A percentile compares a stretch with the other conserved stretches of the same genome.
Conservation (phyloP, 2,888 invertebrate genomes). For the Falcaria lacertinaria region DNA sequence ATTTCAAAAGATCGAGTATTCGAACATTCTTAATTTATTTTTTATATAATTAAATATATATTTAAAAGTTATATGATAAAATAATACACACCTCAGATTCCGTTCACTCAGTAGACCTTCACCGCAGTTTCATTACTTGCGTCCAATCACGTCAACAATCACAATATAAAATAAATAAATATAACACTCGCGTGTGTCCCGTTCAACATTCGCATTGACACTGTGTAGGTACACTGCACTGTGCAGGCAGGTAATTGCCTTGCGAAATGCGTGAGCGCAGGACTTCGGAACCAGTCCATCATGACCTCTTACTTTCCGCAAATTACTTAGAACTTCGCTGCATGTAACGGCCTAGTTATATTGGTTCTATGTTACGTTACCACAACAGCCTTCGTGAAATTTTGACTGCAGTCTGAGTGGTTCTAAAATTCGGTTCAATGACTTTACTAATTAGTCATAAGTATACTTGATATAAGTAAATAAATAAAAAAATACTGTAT, state of each 20-base stretch:
- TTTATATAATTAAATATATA: no score
- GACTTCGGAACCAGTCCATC: background rate
- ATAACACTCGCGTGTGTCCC: background rate
- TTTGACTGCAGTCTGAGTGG: background rate
- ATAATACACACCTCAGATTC: background rate
- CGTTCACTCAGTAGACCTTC: no score
- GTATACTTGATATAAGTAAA: no score
- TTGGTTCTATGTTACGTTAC: background rate
- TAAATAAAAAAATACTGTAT: no score
- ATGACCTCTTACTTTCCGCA: background rate
- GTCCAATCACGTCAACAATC: background rate
- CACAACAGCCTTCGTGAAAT: background rate
- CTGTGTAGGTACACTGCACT: background rate
- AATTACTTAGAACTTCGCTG: background rate
- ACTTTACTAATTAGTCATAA: background rate
- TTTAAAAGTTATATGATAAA: background rate
- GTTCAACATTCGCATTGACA: background rate
- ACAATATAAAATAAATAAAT: background rate
- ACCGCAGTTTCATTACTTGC: background rate
- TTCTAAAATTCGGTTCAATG: background rate
- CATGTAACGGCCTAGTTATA: background rate
- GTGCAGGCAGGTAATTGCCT: no score
- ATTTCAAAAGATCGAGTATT: no score
- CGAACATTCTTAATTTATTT: no score
- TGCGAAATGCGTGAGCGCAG: constrained; percentile 2